Percentiles rank a stretch among this genome's conserved stretches.
These are phyloP conservation scores for Rhabdophis nuchalis DNA, from an alignment of 2,797 vertebrate species.

Conservation along the genomic window DNA sequence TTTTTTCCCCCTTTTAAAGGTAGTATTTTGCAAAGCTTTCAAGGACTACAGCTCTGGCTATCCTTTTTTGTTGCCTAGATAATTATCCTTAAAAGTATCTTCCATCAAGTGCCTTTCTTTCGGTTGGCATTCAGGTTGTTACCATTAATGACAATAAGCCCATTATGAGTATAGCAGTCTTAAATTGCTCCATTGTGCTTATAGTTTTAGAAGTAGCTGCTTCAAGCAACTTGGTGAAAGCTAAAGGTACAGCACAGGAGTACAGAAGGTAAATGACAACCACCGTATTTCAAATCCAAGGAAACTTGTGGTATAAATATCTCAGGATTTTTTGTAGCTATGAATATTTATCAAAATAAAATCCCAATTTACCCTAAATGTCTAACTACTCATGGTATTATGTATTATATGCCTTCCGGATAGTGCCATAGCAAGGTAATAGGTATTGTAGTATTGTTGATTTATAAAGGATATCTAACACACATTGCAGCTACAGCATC, in stretches of 20 bases:
- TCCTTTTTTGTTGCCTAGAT: not conserved
- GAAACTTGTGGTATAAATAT: not conserved
- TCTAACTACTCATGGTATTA: not conserved
- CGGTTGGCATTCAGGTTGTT: not conserved
- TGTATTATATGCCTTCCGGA: not conserved
- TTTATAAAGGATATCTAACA: not conserved
- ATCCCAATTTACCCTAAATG: not conserved
- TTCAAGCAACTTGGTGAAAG: not conserved
- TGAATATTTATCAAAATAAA: not conserved
- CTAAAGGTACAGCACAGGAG: not conserved
- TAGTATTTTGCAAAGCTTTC: not conserved
- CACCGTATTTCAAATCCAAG: not conserved
- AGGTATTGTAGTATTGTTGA: not conserved
- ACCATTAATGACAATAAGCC: not conserved
- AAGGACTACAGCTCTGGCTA: not conserved
- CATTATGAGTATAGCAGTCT: not conserved
- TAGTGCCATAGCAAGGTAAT: not conserved
- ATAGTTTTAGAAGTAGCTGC: not conserved
- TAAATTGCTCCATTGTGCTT: conserved; percentile 7
- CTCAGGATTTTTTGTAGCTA: not conserved
- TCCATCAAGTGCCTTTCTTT: not conserved
- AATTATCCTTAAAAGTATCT: not conserved
- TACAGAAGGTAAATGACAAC: not conserved
- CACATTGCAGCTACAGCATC: not conserved
- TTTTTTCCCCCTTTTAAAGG: not conserved